Percentiles rank a stretch among this genome's conserved stretches.
Conservation (phyloP, 2,113 vertebrate species). For the Oriolus oriolus region DNA sequence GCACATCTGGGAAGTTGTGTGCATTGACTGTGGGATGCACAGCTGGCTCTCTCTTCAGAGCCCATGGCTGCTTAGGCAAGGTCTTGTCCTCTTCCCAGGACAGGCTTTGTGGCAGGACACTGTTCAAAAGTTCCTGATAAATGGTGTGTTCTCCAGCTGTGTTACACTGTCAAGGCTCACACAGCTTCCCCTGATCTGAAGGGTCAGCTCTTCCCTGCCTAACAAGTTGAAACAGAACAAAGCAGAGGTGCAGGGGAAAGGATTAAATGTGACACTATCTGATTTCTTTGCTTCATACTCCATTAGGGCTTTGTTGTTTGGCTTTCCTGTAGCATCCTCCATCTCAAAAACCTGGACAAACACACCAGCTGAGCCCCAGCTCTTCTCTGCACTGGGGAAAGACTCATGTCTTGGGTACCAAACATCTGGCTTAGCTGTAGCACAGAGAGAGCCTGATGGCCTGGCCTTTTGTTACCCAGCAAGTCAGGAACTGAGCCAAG, state of each 20-base stretch:
- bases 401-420: background rate
- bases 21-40: background rate
- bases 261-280: background rate
- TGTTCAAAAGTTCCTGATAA: background rate
- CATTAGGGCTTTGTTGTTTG: background rate
- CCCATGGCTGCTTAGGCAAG: background rate
- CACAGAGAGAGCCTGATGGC: background rate
- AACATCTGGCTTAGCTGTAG: background rate
- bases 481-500: background rate
- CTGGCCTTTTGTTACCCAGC: background rate
- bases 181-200: background rate
- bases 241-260: background rate
- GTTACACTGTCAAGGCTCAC: background rate
- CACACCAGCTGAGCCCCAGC: background rate
- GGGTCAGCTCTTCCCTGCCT: background rate
- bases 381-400: background rate
- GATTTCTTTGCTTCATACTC: background rate
- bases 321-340: background rate
- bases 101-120: background rate
- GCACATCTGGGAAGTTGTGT: background rate
- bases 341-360: background rate
- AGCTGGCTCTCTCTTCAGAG: background rate
- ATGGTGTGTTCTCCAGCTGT: background rate
- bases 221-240: background rate
- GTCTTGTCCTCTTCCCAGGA: background rate